Percentiles rank a stretch among this genome's conserved stretches.
These are phyloP conservation scores for Oostethus manadensis DNA, from an alignment of 2,113 vertebrate genomes.

Conservation along the genomic window DNA sequence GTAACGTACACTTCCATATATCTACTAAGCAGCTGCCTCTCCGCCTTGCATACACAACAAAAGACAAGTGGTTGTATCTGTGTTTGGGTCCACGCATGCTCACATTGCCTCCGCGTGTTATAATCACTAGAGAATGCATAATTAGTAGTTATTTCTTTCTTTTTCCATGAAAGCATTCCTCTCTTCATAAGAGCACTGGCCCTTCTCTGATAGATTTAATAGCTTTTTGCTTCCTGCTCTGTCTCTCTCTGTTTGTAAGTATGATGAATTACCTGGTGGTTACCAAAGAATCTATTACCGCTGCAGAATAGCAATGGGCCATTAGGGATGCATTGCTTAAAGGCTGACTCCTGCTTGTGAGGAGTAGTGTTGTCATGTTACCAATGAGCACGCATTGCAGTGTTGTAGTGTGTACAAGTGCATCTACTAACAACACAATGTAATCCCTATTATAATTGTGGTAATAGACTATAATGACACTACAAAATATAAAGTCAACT, in stretches of 20 bases:
- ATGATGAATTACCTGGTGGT: slow-evolving; percentile 58
- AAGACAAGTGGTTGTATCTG: slow-evolving; percentile 4
- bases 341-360: slow-evolving; percentile 9
- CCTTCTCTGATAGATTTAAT: slow-evolving; percentile 43
- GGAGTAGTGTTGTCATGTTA: background rate
- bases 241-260: slow-evolving; percentile 54
- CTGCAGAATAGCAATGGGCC: slow-evolving; percentile 49
- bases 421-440: background rate
- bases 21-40: slow-evolving; percentile 14
- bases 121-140: slow-evolving; percentile 34
- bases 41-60: slow-evolving; percentile 30
- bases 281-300: slow-evolving; percentile 48
- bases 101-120: slow-evolving; percentile 10
- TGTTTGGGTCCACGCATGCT: background rate
- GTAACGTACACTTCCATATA: slow-evolving; percentile 23
- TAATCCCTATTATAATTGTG: background rate
- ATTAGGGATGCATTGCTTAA: slow-evolving; percentile 37
- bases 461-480: background rate
- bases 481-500: background rate
- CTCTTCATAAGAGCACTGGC: slow-evolving; percentile 21
- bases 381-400: background rate
- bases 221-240: slow-evolving; percentile 43
- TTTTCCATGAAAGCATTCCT: slow-evolving; percentile 36
- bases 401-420: background rate
- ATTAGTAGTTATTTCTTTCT: slow-evolving; percentile 43